Percentiles rank a stretch among this genome's conserved stretches.
phyloP scores from a whole-genome alignment of 2,797 vertebrate species.

The Arrhamphus sclerolepis region DNA sequence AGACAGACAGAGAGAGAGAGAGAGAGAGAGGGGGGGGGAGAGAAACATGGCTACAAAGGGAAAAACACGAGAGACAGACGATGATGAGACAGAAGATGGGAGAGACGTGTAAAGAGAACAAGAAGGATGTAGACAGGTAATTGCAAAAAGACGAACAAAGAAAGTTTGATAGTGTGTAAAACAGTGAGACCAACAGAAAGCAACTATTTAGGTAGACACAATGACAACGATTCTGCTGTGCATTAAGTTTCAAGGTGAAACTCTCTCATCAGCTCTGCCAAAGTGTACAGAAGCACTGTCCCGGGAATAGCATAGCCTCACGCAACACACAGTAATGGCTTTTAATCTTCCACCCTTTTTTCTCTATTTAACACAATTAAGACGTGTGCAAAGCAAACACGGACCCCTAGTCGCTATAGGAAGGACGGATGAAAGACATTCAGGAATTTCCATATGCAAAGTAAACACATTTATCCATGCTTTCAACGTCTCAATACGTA shows the following conservation, averaged over 20 bases:
- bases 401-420: constrained; percentile 74
- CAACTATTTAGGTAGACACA: constrained; percentile 71
- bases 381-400: constrained; percentile 84
- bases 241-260: constrained; percentile 84
- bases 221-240: constrained; percentile 76
- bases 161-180: constrained; percentile 54
- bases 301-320: constrained; percentile 75
- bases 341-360: constrained; percentile 79
- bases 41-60: constrained; percentile 60
- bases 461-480: constrained; percentile 72
- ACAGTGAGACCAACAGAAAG: constrained; percentile 40
- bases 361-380: constrained; percentile 85
- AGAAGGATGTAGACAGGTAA: constrained; percentile 55
- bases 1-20: constrained; percentile 39
- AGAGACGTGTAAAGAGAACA: constrained; percentile 57
- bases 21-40: constrained; percentile 47
- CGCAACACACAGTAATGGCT: constrained; percentile 81
- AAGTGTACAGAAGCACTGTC: constrained; percentile 81
- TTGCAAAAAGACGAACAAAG: constrained; percentile 54
- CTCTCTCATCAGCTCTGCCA: constrained; percentile 74
- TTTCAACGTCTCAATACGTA: constrained; percentile 54
- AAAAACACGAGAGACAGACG: constrained; percentile 50
- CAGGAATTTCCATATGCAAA: constrained; percentile 75
- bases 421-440: constrained; percentile 80
- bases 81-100: constrained; percentile 38